phyloP scores from a whole-genome alignment of 2,888 invertebrate species.

The Pasiphila rectangulata region DNA sequence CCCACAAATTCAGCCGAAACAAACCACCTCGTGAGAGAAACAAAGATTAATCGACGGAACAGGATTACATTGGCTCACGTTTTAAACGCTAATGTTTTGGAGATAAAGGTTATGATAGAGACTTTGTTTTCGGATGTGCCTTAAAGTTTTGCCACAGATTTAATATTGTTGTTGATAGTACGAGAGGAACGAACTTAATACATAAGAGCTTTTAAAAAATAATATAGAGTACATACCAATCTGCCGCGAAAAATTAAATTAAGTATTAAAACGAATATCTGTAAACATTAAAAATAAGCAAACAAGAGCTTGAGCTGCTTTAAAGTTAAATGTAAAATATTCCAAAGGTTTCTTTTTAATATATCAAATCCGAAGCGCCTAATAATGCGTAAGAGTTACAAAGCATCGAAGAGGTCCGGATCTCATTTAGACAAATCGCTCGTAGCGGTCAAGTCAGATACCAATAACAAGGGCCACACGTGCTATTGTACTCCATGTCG shows the following conservation, averaged over 20 bases:
- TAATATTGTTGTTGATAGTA: conserved; percentile 40
- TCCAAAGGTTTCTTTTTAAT: conserved; percentile 16
- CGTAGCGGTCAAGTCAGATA: conserved; percentile 79
- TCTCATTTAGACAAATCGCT: conserved; percentile 81
- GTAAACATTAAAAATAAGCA: too few relatives aligned
- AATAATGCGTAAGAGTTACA: conserved; percentile 59
- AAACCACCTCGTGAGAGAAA: conserved; percentile 72
- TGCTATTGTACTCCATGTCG: conserved; percentile 75
- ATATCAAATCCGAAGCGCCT: conserved; percentile 8
- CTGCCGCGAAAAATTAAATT: too few relatives aligned
- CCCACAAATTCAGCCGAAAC: conserved; percentile 73
- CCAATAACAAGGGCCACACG: conserved; percentile 77
- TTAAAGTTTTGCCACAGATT: conserved; percentile 52
- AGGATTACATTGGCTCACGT: conserved; percentile 60
- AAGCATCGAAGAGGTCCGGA: conserved; percentile 71
- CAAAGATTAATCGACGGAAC: conserved; percentile 69
- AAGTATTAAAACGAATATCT: too few relatives aligned
- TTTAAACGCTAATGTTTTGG: conserved; percentile 37
- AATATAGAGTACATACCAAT: background rate
- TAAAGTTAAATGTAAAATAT: too few relatives aligned
- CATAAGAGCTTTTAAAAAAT: background rate
- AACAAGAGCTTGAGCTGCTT: too few relatives aligned
- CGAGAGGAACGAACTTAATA: background rate
- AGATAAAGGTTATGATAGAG: conserved; percentile 38
- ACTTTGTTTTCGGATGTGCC: conserved; percentile 40